Conservation (phyloP, 2,888 invertebrate species). For the Cerastis rubricosa region DNA sequence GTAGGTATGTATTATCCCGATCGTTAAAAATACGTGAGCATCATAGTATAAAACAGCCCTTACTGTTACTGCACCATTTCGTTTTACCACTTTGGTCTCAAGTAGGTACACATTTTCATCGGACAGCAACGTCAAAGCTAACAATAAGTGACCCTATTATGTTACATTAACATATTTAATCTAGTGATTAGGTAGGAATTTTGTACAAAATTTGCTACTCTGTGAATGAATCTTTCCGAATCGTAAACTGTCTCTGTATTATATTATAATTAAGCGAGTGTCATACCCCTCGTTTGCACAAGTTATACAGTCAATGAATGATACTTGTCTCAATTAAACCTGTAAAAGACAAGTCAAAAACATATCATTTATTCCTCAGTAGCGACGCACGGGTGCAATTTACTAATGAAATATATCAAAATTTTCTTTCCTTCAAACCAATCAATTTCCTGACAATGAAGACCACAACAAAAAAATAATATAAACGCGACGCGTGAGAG, state of each 20-base stretch:
- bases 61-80: neutral
- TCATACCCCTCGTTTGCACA: neutral
- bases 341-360: neutral
- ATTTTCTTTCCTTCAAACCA: too few relatives aligned
- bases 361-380: neutral
- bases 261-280: slow-evolving; percentile 16
- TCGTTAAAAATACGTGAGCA: too few relatives aligned
- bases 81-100: neutral
- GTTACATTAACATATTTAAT: slow-evolving; percentile 49
- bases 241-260: slow-evolving; percentile 17
- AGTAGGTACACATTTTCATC: neutral
- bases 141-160: slow-evolving; percentile 24
- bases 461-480: too few relatives aligned
- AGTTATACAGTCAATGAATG: neutral
- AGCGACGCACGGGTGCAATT: too few relatives aligned
- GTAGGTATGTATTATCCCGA: neutral
- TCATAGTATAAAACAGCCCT: neutral
- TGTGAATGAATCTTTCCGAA: slow-evolving; percentile 17
- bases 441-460: too few relatives aligned
- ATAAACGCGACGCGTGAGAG: too few relatives aligned
- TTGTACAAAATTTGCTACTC: slow-evolving; percentile 13
- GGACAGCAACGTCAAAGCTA: neutral
- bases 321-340: neutral
- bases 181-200: slow-evolving; percentile 20
- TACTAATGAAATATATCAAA: too few relatives aligned